A percentile compares a stretch with the other conserved stretches of the same genome.
These are phyloP conservation scores for Nomada fucata DNA, from an alignment of 2,888 invertebrate species.

Conservation along the genomic window DNA sequence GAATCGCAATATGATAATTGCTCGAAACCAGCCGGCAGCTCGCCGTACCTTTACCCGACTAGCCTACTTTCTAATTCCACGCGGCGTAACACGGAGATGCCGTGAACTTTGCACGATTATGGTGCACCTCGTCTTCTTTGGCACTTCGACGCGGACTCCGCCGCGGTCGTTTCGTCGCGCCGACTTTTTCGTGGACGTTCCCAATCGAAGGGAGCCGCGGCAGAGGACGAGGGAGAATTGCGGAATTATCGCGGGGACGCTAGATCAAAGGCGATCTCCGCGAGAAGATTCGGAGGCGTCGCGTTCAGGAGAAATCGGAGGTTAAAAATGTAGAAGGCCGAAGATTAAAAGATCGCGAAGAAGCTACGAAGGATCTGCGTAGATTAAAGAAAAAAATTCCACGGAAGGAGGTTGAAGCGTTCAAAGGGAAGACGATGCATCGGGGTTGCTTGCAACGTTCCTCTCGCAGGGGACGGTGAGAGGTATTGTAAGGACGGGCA, in stretches of 20 bases:
- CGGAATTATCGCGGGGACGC: slow-evolving; percentile 21
- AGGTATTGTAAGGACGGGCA: not conserved
- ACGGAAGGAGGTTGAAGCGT: not conserved
- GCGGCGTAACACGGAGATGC: slow-evolving; percentile 21
- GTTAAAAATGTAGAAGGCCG: slow-evolving; percentile 46
- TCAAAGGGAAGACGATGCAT: not conserved
- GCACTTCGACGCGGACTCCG: not conserved
- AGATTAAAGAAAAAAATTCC: slow-evolving; percentile 25
- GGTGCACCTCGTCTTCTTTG: not conserved
- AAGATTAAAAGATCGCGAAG: slow-evolving; percentile 11
- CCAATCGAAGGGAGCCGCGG: not conserved
- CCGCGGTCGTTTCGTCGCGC: too few relatives aligned
- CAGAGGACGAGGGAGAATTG: not conserved
- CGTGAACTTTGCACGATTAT: slow-evolving; percentile 40
- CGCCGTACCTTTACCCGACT: slow-evolving; percentile 40
- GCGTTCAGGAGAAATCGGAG: slow-evolving; percentile 35
- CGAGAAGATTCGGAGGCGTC: not conserved
- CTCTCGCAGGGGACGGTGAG: not conserved
- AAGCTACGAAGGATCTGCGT: not conserved
- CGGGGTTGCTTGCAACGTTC: not conserved
- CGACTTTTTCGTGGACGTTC: not conserved
- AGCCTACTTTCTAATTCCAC: slow-evolving; percentile 68
- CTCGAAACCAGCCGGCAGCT: slow-evolving; percentile 23
- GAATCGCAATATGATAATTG: slow-evolving; percentile 62
- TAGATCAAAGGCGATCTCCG: slow-evolving; percentile 20